phyloP scores from a whole-genome alignment of 2,113 vertebrate genomes.

The Tautogolabrus adspersus region DNA sequence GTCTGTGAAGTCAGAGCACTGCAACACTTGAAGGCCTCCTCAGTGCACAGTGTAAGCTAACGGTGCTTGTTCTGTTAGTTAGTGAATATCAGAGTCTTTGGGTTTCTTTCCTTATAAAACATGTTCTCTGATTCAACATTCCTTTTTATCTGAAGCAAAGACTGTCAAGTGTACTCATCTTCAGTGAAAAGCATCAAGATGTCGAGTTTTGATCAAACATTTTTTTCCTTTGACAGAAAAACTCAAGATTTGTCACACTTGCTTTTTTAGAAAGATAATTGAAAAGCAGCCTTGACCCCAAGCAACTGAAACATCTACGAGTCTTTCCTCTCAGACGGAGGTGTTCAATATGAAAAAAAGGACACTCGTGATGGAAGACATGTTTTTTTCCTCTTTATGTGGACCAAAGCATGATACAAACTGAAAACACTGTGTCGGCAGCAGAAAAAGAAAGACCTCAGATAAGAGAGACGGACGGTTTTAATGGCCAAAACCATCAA shows the following conservation, averaged over 20 bases:
- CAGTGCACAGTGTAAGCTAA: neutral
- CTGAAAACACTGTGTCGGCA: neutral
- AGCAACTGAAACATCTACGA: neutral
- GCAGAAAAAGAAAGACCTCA: neutral
- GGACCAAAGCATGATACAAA: conserved; percentile 1
- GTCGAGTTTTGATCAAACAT: neutral
- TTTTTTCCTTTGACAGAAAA: neutral
- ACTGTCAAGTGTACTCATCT: neutral
- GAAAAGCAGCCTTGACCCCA: conserved; percentile 1
- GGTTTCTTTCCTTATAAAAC: neutral
- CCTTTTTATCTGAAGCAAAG: neutral
- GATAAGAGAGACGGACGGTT: conserved; percentile 13
- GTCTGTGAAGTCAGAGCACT: neutral
- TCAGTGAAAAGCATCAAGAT: too few relatives aligned
- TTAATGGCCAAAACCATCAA: conserved; percentile 18
- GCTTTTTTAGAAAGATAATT: neutral
- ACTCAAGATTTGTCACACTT: neutral
- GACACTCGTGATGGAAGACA: neutral
- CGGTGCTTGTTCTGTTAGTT: neutral
- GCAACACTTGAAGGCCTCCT: neutral
- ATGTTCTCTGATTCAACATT: too few relatives aligned
- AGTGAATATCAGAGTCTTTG: neutral
- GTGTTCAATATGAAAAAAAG: neutral
- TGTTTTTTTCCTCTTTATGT: neutral
- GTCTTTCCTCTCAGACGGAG: neutral